Percentiles rank a stretch among this genome's conserved stretches.
Conservation (phyloP, 1,140 invertebrate species). For the Nautilus pompilius region DNA sequence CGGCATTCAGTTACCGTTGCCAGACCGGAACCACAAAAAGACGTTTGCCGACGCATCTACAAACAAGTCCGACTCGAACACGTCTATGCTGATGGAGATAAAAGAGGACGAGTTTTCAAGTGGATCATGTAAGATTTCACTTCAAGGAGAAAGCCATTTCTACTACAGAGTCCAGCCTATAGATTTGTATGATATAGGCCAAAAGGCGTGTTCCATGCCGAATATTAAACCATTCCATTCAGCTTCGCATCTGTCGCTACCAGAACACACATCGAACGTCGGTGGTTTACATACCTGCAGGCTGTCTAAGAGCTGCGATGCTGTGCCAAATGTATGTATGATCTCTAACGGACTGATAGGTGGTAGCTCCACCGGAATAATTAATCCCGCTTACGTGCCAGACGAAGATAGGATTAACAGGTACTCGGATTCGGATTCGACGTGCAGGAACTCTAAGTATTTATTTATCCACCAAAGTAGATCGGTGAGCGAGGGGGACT, state of each 20-base stretch:
- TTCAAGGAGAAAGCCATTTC: not conserved
- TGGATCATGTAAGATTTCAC: not conserved
- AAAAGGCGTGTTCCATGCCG: not conserved
- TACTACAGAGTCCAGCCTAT: not conserved
- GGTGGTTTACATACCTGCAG: not conserved
- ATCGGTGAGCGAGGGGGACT: not conserved
- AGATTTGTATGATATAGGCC: not conserved
- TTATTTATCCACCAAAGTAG: not conserved
- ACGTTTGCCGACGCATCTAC: not conserved
- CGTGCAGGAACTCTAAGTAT: not conserved
- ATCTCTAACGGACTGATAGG: not conserved
- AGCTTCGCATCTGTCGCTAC: not conserved
- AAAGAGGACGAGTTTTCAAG: no score
- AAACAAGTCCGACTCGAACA: not conserved
- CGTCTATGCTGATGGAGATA: no score
- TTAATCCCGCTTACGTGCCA: not conserved
- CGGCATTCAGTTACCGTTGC: conserved; percentile 36
- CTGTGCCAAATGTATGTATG: not conserved
- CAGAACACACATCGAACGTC: not conserved
- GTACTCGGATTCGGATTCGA: not conserved
- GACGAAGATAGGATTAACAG: not conserved
- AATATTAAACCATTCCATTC: conserved; percentile 1
- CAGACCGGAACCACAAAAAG: not conserved
- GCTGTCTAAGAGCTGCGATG: not conserved
- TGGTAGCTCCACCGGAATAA: not conserved